Evolutionary conservation across 2,113 vertebrate genomes (phyloP), one percentile per base, ranked within the genome.

Genomic region (Colinus virginianus): DNA sequence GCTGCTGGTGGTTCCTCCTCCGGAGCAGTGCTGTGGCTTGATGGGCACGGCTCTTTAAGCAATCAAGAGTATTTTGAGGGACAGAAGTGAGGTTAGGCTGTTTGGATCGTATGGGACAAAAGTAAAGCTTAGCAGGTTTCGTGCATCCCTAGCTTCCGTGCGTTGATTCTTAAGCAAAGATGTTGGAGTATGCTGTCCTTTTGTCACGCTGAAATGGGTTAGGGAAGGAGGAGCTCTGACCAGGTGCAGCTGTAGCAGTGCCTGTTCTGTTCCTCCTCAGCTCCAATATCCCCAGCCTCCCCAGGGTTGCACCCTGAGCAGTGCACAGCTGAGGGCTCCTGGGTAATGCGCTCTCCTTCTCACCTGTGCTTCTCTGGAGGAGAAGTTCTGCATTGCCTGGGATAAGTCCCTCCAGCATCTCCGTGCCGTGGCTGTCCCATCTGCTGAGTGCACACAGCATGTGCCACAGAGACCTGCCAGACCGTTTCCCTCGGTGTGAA

Each of bases 31-130:
- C 6, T 1, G 2, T 11, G 18, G 2, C 55, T 62, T 30, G 9
- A 0, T 6, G 23, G 28, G 34, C 53, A 15, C 49, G 3, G 34
- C 28, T 4, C 34, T 22, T 26, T 2, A 38, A 28, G 38, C 1
- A 4, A 45, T 32, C 19, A 42, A 8, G 56, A 36, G 40, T 15
- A 30, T 7, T 64, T 43, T 13, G 18, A 32, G 38, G 23, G 13
- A 23, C 7, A 3, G 21, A 22, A 23, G 22, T 11, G 32, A 10
- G 10, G 5, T 46, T 2, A 11, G 34, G n/a, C 12, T 12, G 0
- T 75, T 59, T 38, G 68, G 55, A n/a, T 16, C 32, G 3, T 5
- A 5, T 3, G 67, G 67, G 62, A 17, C 12, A 48, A 61, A 84
- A 12, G 7, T 22, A 23, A n/a, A 20, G 36, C 16, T 40, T 11